Percentiles rank a stretch among this genome's conserved stretches.
phyloP scores from a whole-genome alignment of 2,888 invertebrate species.

The Vandiemenella viatica region DNA sequence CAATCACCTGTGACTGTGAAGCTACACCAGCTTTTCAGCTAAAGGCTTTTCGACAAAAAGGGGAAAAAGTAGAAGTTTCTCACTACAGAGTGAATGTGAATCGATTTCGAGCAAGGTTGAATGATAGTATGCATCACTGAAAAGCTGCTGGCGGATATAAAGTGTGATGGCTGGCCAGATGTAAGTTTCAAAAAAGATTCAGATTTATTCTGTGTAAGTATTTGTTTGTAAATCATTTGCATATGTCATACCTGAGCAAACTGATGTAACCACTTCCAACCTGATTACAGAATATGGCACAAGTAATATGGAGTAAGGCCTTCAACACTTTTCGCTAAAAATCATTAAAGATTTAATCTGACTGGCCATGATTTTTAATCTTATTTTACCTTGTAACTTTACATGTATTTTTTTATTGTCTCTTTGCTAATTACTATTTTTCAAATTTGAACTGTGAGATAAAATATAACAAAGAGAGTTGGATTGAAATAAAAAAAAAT shows the following conservation, averaged over 20 bases:
- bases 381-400: no score
- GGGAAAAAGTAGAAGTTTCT: constrained; percentile 51
- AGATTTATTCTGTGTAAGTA: neutral
- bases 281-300: no score
- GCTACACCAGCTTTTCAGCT: constrained; percentile 73
- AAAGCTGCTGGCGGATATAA: constrained; percentile 60
- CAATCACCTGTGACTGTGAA: constrained; percentile 79
- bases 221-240: no score
- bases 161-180: constrained; percentile 84
- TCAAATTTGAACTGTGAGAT: constrained; percentile 1
- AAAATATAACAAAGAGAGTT: no score
- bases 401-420: constrained; percentile 1
- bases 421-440: neutral
- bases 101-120: constrained; percentile 68
- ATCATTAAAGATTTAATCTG: neutral
- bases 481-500: no score
- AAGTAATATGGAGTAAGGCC: no score
- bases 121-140: constrained; percentile 65
- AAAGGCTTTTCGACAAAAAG: constrained; percentile 68
- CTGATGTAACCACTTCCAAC: no score
- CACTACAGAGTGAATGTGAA: constrained; percentile 45
- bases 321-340: neutral
- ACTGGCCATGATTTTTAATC: neutral
- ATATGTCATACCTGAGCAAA: no score
- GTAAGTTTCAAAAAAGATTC: constrained; percentile 22